Percentiles rank a stretch among this genome's conserved stretches.
phyloP scores from a whole-genome alignment of 2,888 invertebrate species.

The Lutraria lutraria region DNA sequence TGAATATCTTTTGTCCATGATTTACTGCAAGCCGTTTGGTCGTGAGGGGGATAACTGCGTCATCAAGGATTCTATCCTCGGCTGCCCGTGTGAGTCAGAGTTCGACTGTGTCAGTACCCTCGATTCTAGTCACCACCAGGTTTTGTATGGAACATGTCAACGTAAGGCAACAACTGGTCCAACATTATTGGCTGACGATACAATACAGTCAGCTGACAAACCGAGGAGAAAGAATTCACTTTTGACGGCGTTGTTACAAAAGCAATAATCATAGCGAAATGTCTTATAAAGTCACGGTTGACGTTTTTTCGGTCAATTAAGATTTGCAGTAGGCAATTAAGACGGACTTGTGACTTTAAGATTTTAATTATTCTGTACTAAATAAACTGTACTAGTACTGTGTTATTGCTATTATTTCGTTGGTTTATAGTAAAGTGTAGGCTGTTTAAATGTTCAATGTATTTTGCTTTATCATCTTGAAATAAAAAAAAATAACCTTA shows the following conservation, averaged over 20 bases:
- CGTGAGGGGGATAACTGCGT: conserved; percentile 31
- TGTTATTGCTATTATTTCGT: no score
- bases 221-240: not conserved
- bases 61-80: conserved; percentile 17
- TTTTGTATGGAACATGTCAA: conserved; percentile 49
- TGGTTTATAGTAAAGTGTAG: no score
- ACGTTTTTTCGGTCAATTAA: no score
- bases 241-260: not conserved
- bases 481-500: no score
- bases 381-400: no score
- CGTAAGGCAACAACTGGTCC: not conserved
- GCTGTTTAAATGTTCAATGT: no score
- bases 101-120: conserved; percentile 39
- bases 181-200: not conserved
- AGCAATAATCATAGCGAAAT: not conserved
- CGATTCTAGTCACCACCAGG: not conserved
- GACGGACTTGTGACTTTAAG: no score
- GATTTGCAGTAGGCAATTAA: no score
- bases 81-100: conserved; percentile 40
- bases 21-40: conserved; percentile 42
- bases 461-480: no score
- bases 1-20: conserved; percentile 29
- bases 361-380: no score
- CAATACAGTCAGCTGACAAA: not conserved
- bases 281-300: no score